Conservation (phyloP, 2,113 vertebrate species). For the Ramphastos sulfuratus region DNA sequence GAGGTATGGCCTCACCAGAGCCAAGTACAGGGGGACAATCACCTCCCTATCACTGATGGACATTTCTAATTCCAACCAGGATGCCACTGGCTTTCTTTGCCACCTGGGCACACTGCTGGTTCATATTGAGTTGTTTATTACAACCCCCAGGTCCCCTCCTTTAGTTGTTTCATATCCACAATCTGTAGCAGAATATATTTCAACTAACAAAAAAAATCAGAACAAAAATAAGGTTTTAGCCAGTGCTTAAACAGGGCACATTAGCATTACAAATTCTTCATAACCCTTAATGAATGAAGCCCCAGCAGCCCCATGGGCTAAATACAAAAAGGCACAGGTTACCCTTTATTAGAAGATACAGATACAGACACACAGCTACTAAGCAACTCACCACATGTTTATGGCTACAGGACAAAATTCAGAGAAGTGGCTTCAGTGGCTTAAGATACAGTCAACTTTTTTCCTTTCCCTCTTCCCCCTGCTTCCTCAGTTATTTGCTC, state of each 20-base stretch:
- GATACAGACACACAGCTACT: neutral
- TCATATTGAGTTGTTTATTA: no score
- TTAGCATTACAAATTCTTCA: neutral
- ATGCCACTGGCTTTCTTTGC: no score
- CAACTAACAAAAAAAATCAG: neutral
- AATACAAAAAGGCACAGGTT: neutral
- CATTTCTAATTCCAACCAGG: no score
- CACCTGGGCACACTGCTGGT: no score
- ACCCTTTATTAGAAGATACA: neutral
- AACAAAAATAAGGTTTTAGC: neutral
- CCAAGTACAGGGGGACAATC: no score
- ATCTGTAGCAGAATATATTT: neutral
- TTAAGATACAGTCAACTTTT: neutral
- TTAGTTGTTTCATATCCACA: neutral
- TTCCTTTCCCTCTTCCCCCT: neutral
- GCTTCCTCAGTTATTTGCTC: neutral
- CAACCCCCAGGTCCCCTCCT: neutral
- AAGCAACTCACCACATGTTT: constrained; percentile 39
- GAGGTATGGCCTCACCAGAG: no score
- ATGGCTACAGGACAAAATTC: constrained; percentile 1
- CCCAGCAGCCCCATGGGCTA: neutral
- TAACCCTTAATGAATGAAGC: neutral
- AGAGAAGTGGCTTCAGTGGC: neutral
- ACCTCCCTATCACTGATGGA: no score
- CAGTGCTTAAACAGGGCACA: neutral